Conservation (phyloP, 2,797 vertebrate genomes). For the Ptychobarbus kaznakovi region DNA sequence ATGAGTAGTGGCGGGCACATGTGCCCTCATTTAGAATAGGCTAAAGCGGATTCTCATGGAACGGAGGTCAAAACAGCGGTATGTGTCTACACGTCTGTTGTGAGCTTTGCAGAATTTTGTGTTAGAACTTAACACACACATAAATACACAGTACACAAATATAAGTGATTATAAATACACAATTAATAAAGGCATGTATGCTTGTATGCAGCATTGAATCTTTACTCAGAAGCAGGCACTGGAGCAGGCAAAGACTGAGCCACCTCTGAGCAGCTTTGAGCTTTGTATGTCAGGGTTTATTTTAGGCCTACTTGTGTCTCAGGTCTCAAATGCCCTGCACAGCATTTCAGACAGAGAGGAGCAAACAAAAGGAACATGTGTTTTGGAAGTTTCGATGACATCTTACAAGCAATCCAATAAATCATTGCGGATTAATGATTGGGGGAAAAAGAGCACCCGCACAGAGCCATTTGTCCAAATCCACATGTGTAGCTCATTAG, state of each 20-base stretch:
- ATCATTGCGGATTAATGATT: constrained; percentile 67
- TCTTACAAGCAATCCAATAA: constrained; percentile 49
- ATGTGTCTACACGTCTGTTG: background rate
- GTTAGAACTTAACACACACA: background rate
- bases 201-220: background rate
- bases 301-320: background rate
- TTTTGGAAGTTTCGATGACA: constrained; percentile 1
- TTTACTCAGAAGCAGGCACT: background rate
- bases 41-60: too few relatives aligned
- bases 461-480: constrained; percentile 54
- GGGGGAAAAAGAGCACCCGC: constrained; percentile 53
- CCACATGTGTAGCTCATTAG: constrained; percentile 67
- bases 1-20: too few relatives aligned
- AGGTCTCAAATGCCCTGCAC: constrained; percentile 5
- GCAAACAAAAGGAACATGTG: background rate
- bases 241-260: background rate
- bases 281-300: background rate
- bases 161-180: background rate
- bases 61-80: too few relatives aligned
- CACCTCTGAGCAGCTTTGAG: background rate
- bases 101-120: background rate
- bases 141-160: background rate
- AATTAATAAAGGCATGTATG: background rate
- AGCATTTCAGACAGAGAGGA: background rate
- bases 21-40: too few relatives aligned